These are phyloP conservation scores for Gavia stellata DNA, from an alignment of 2,113 vertebrate species.

Conservation along the genomic window DNA sequence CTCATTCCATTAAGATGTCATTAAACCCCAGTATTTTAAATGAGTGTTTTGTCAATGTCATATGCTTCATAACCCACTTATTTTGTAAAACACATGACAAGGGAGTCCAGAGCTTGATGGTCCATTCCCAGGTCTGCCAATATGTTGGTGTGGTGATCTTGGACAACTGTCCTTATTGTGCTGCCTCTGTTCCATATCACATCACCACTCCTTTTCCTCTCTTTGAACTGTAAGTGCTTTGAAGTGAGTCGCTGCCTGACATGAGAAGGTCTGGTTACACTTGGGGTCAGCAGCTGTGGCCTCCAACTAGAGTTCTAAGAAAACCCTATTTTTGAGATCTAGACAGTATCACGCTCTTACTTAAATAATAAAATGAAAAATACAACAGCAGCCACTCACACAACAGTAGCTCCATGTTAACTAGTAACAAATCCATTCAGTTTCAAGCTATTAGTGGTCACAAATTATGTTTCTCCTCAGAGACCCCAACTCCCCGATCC, in stretches of 20 bases:
- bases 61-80: not conserved
- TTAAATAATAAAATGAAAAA: not conserved
- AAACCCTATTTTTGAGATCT: too few species aligned
- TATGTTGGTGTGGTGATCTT: not conserved
- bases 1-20: not conserved
- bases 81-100: not conserved
- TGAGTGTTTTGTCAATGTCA: not conserved
- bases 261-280: not conserved
- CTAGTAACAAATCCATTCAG: not conserved
- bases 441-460: not conserved
- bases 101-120: too few species aligned
- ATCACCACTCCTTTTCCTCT: not conserved
- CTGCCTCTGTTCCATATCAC: accelerated
- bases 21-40: not conserved
- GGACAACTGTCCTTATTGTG: not conserved
- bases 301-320: too few species aligned
- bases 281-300: too few species aligned
- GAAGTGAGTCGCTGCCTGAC: not conserved
- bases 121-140: not conserved
- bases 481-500: not conserved
- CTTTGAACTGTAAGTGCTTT: not conserved
- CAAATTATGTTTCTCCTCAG: not conserved
- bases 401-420: not conserved
- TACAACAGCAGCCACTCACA: not conserved
- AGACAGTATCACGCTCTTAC: not conserved